Evolutionary conservation across 2,797 vertebrate species (phyloP), one percentile per base, ranked within the genome.

Genomic region (Pipistrellus pygmaeus): DNA sequence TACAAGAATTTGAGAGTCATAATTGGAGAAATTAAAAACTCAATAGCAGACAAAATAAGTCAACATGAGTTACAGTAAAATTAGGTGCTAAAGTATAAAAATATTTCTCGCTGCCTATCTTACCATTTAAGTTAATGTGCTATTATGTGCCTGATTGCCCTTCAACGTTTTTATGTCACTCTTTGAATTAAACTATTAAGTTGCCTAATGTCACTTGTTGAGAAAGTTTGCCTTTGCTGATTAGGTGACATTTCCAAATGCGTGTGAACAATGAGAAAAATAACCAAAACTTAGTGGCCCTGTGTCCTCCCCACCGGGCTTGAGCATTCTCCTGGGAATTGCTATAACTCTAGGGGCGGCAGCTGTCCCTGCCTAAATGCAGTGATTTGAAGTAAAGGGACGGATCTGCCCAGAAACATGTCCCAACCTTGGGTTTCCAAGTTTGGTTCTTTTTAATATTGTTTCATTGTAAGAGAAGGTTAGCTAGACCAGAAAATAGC

Each of bases 11-110:
- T 95, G 76, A 95, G 73, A 60, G 21, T 20, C 72, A 89, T 53
- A 89, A 90, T 25, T 89, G 94, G 95, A 93, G 48, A 60, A 95
- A 96, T 92, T 95, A 92, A 93, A 84, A 94, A 94, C 60, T 85
- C 68, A 95, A 96, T 91, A 86, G 53, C 32, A 72, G 41, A 93
- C 48, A 81, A 94, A 96, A 80, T 68, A 92, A 73, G 41, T 76
- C 84, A 93, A 72, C 89, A 95, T 82, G 93, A 92, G 95, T 94
- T 92, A 82, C 2, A 91, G 83, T 44, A 91, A 92, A 92, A 94
- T 81, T 92, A 94, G 85, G 53, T 21, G 72, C 66, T 35, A 81
- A 91, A 88, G 27, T 69, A 60, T 86, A 83, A 95, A 91, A 88
- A 78, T 57, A 53, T 55, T 38, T 92, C 96, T 88, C 69, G 25